A percentile compares a stretch with the other conserved stretches of the same genome.
Evolutionary conservation across 2,797 vertebrate genomes (phyloP).

Genomic region (Echeneis naucrates): DNA sequence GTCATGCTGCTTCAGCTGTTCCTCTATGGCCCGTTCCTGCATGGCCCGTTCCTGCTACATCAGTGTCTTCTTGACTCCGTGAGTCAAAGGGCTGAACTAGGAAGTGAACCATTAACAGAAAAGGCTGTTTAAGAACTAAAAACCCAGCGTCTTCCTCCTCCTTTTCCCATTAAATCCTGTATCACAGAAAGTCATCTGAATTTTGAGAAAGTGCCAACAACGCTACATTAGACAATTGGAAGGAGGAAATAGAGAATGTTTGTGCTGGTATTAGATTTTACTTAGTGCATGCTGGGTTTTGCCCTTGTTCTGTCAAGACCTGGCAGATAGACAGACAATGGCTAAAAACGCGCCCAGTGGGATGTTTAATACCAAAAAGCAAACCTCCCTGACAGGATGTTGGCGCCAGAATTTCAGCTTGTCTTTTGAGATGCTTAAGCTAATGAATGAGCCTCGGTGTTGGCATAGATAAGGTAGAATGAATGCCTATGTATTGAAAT

Average conservation of each 20-base stretch:
- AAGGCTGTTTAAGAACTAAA: conserved; percentile 13
- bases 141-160: neutral
- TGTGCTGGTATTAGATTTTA: conserved; percentile 14
- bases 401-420: conserved; percentile 11
- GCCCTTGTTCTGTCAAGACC: conserved; percentile 26
- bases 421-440: conserved; percentile 36
- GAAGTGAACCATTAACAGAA: conserved; percentile 30
- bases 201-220: neutral
- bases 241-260: neutral
- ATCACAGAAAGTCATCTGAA: neutral
- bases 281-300: conserved; percentile 3
- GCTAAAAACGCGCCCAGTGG: conserved; percentile 17
- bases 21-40: conserved; percentile 6
- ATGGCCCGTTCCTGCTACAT: conserved; percentile 7
- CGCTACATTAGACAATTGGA: neutral
- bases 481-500: neutral
- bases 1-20: conserved; percentile 49
- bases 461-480: conserved; percentile 13
- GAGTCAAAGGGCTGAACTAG: conserved; percentile 42
- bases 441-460: conserved; percentile 26
- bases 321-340: conserved; percentile 26
- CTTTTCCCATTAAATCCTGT: neutral
- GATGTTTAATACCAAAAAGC: conserved; percentile 36
- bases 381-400: conserved; percentile 24
- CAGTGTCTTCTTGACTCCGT: conserved; percentile 8